Conservation (phyloP, 1,140 invertebrate species). For the Frieseomelitta varia region DNA sequence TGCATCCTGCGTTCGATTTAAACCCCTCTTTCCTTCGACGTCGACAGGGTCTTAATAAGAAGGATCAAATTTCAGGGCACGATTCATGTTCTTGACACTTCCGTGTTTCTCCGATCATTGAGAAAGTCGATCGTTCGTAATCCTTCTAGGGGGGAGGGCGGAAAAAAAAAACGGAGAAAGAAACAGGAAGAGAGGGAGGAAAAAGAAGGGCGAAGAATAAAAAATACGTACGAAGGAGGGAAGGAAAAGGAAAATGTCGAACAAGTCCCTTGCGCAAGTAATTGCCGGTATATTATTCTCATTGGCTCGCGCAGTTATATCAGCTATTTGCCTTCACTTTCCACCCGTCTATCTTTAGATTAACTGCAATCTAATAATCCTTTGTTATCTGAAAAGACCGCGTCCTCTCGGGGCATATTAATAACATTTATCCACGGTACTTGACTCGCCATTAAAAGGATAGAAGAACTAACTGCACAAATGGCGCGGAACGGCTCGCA, state of each 20-base stretch:
- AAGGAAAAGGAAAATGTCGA: neutral
- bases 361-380: constrained; percentile 42
- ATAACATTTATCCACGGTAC: constrained; percentile 27
- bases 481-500: constrained; percentile 3
- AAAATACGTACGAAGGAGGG: neutral
- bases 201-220: neutral
- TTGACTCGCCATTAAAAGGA: constrained; percentile 18
- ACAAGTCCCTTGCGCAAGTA: constrained; percentile 1
- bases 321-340: constrained; percentile 13
- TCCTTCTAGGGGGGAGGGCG: neutral
- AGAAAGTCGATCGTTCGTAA: constrained; percentile 49
- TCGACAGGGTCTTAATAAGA: constrained; percentile 54
- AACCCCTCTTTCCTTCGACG: constrained; percentile 49
- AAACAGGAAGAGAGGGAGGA: no score
- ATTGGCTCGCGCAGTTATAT: constrained; percentile 15
- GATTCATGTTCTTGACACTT: constrained; percentile 55
- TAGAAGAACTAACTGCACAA: neutral
- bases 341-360: constrained; percentile 31
- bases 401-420: constrained; percentile 23
- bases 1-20: constrained; percentile 39
- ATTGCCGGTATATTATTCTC: constrained; percentile 42
- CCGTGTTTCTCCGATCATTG: constrained; percentile 50
- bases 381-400: constrained; percentile 14
- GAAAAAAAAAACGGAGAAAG: neutral
- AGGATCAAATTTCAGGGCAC: constrained; percentile 51